Evolutionary conservation across 2,113 vertebrate species (phyloP).

Genomic region (Mixornis gularis): DNA sequence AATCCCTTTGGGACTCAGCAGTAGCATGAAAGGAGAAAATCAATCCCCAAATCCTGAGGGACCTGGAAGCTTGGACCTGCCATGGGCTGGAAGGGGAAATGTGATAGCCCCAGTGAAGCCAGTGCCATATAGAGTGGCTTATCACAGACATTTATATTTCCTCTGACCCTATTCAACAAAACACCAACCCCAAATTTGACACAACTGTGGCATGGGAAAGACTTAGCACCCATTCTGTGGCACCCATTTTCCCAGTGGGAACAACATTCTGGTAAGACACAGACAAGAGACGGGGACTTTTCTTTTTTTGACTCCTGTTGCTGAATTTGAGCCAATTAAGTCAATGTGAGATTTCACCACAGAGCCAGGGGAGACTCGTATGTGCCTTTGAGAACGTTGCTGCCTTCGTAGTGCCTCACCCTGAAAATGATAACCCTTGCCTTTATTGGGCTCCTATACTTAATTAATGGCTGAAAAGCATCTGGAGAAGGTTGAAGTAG

Average conservation of each 20-base stretch:
- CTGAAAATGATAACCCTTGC: conserved; percentile 11
- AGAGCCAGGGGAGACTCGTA: background rate
- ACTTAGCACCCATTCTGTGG: background rate
- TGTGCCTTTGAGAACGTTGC: background rate
- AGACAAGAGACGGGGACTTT: background rate
- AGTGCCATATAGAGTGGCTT: background rate
- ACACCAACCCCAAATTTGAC: background rate
- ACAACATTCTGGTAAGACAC: background rate
- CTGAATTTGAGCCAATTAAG: background rate
- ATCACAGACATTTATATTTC: background rate
- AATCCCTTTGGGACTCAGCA: background rate
- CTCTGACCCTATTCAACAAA: background rate
- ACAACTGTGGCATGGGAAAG: background rate
- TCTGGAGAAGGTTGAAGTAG: conserved; percentile 1
- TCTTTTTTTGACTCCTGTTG: background rate
- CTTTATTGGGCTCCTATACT: background rate
- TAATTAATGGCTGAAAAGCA: conserved; percentile 48
- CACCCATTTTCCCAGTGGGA: background rate
- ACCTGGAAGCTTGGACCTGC: background rate
- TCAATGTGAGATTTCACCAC: background rate
- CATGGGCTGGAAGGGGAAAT: background rate
- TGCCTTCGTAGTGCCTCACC: background rate
- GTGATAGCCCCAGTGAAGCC: background rate
- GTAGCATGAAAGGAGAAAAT: background rate
- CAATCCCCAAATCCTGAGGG: background rate